Conservation (phyloP, 1,140 invertebrate genomes). For the Diuraphis noxia region DNA sequence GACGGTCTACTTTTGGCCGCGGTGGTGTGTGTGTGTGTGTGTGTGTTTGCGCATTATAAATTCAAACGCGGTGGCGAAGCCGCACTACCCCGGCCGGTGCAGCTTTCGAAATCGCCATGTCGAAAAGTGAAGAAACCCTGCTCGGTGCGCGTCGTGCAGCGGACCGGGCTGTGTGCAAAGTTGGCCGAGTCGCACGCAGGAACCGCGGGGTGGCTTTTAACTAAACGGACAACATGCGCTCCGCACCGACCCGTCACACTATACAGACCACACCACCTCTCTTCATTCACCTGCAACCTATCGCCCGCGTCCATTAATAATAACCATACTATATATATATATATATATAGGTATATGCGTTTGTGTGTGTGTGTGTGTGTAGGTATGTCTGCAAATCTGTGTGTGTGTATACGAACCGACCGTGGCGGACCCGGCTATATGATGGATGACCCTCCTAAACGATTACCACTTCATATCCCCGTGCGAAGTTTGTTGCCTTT, state of each 20-base stretch:
- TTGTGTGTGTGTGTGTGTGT: neutral
- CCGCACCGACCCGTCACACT: neutral
- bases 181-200: conserved; percentile 28
- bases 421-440: conserved; percentile 35
- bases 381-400: too few relatives aligned
- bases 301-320: neutral
- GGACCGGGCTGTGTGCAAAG: conserved; percentile 19
- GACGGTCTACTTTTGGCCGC: neutral
- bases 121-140: conserved; percentile 46
- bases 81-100: neutral
- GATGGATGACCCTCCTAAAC: conserved; percentile 53
- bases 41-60: conserved; percentile 12
- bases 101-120: conserved; percentile 41
- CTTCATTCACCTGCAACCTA: neutral
- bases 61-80: conserved; percentile 5
- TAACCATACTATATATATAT: neutral
- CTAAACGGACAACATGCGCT: conserved; percentile 45
- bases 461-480: conserved; percentile 46
- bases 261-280: neutral
- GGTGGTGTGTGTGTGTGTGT: neutral
- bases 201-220: conserved; percentile 46
- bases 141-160: neutral
- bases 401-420: neutral
- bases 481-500: conserved; percentile 26
- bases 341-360: neutral